Conservation (phyloP, 2,113 vertebrate species). For the Microtus oregoni region DNA sequence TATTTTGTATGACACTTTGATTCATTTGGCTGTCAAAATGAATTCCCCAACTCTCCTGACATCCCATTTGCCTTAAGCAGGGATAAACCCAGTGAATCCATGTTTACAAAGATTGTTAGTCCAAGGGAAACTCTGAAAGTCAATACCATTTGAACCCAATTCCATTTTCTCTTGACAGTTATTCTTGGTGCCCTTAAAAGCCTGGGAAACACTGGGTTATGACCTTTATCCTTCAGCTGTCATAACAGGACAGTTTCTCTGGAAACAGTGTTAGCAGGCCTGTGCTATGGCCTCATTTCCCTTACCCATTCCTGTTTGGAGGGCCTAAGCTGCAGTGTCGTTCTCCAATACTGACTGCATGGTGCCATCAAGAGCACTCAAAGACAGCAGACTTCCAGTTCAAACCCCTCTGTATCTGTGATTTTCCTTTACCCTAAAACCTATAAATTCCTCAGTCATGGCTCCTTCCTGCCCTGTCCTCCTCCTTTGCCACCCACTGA, state of each 20-base stretch:
- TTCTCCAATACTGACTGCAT: background rate
- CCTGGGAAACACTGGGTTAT: slow-evolving; percentile 31
- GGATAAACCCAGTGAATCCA: slow-evolving; percentile 65
- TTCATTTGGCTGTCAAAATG: slow-evolving; percentile 70
- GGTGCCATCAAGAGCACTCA: background rate
- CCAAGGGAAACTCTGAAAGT: slow-evolving; percentile 52
- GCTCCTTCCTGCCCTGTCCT: background rate
- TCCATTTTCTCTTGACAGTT: slow-evolving; percentile 31
- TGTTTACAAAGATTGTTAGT: slow-evolving; percentile 15
- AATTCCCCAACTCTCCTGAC: slow-evolving; percentile 36
- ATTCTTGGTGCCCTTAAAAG: slow-evolving; percentile 10
- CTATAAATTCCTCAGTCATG: background rate
- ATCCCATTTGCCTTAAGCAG: slow-evolving; percentile 62
- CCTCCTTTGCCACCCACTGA: background rate
- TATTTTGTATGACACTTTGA: slow-evolving; percentile 69
- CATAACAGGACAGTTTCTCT: slow-evolving; percentile 3
- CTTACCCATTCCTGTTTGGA: background rate
- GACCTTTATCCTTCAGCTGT: slow-evolving; percentile 32
- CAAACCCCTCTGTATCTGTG: background rate
- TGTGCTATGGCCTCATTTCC: background rate
- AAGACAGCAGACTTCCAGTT: background rate
- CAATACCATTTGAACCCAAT: background rate
- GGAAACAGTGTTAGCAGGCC: background rate
- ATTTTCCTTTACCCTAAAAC: slow-evolving; percentile 9
- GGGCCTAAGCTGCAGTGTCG: background rate